Evolutionary conservation across 2,797 vertebrate genomes (phyloP).

Genomic region (Pipistrellus pipistrellus): DNA sequence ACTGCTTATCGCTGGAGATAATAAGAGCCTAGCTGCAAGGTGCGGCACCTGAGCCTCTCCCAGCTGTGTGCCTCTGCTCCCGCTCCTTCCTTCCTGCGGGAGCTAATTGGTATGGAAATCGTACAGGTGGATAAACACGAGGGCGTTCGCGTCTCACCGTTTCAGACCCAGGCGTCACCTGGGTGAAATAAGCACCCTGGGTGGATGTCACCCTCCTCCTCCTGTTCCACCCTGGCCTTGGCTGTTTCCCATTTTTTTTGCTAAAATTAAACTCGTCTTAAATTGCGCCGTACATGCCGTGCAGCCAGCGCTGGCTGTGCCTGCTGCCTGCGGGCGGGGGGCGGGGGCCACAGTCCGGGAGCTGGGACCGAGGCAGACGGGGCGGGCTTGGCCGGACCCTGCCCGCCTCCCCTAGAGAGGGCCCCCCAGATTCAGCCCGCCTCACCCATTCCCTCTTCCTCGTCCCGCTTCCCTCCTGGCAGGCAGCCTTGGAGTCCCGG

Average conservation of each 20-base stretch:
- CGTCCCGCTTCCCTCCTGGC: not conserved
- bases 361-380: not conserved
- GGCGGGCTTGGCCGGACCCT: not conserved
- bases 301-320: not conserved
- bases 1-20: slow-evolving; percentile 76
- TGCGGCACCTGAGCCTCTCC: slow-evolving; percentile 77
- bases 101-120: slow-evolving; percentile 78
- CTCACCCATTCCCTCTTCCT: not conserved
- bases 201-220: slow-evolving; percentile 33
- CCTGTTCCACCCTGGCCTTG: slow-evolving; percentile 59
- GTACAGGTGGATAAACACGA: slow-evolving; percentile 81
- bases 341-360: not conserved
- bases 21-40: slow-evolving; percentile 81
- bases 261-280: slow-evolving; percentile 80
- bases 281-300: not conserved
- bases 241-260: slow-evolving; percentile 47
- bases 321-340: not conserved
- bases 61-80: slow-evolving; percentile 73
- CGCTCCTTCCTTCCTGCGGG: slow-evolving; percentile 76
- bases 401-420: not conserved
- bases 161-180: slow-evolving; percentile 73
- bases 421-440: not conserved
- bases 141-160: slow-evolving; percentile 67
- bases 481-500: not conserved
- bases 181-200: slow-evolving; percentile 70